Conservation (phyloP, 2,888 invertebrate species). For the Chrysina gloriosa region DNA sequence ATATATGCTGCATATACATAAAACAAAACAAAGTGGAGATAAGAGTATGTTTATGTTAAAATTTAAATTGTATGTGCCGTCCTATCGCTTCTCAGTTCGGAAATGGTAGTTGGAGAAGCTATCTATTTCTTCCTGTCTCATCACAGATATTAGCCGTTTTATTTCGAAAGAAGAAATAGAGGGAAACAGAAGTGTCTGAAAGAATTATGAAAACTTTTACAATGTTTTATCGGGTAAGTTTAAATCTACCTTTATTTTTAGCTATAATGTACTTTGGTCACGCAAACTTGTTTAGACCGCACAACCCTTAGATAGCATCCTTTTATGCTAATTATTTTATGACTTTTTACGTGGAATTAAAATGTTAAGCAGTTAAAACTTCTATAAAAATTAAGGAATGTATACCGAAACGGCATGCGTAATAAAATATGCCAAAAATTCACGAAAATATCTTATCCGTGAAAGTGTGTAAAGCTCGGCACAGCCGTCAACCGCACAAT, state of each 20-base stretch:
- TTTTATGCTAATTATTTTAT: background rate
- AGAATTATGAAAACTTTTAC: background rate
- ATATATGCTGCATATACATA: conserved; percentile 10
- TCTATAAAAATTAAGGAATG: too few relatives aligned
- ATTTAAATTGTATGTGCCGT: conserved; percentile 31
- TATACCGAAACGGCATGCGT: too few relatives aligned
- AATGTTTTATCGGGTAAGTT: conserved; percentile 25
- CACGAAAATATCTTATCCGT: too few relatives aligned
- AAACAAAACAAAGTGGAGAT: conserved; percentile 33
- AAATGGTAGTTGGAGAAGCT: conserved; percentile 37
- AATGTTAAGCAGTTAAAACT: too few relatives aligned
- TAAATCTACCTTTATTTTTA: background rate
- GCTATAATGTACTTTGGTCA: background rate
- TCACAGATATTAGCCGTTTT: conserved; percentile 27
- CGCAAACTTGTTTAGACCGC: background rate
- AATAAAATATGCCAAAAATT: too few relatives aligned
- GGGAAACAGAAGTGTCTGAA: background rate
- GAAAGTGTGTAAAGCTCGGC: too few relatives aligned
- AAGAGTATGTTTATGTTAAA: conserved; percentile 32
- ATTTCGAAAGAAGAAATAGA: background rate
- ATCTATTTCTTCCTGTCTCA: conserved; percentile 36
- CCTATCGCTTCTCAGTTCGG: conserved; percentile 30
- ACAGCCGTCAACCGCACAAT: too few relatives aligned
- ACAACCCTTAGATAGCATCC: background rate
- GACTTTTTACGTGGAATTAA: too few relatives aligned